A percentile compares a stretch with the other conserved stretches of the same genome.
phyloP scores from a whole-genome alignment of 1,140 invertebrate genomes.

The Drosophila kurseongensis region DNA sequence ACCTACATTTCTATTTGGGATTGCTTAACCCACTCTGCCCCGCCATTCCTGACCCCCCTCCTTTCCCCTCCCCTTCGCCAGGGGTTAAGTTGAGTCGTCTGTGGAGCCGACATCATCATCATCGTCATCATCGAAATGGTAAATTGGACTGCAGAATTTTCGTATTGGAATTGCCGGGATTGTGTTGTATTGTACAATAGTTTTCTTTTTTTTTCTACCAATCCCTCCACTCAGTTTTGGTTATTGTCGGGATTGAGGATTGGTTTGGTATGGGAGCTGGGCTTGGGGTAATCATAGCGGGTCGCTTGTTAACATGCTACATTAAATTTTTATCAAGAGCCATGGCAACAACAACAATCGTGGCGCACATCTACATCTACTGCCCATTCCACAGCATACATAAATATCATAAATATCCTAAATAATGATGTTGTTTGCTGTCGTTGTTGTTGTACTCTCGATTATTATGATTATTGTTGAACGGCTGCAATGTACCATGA shows the following conservation, averaged over 20 bases:
- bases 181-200: constrained; percentile 47
- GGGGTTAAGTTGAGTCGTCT: constrained; percentile 49
- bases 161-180: constrained; percentile 70
- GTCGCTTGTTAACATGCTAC: constrained; percentile 82
- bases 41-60: background rate
- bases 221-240: constrained; percentile 13
- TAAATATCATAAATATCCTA: constrained; percentile 79
- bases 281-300: constrained; percentile 70
- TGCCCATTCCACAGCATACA: constrained; percentile 25
- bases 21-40: constrained; percentile 36
- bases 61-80: background rate
- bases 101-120: constrained; percentile 36
- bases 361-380: constrained; percentile 4
- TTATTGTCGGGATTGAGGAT: constrained; percentile 46
- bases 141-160: constrained; percentile 80
- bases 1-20: constrained; percentile 52
- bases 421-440: constrained; percentile 77
- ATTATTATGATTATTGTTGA: constrained; percentile 79
- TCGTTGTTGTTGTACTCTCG: constrained; percentile 49
- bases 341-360: constrained; percentile 58
- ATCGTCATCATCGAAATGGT: constrained; percentile 48
- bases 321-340: constrained; percentile 83
- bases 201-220: constrained; percentile 35
- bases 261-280: constrained; percentile 43
- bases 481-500: constrained; percentile 76